phyloP scores from a whole-genome alignment of 2,888 invertebrate genomes.

The Latrodectus hesperus region DNA sequence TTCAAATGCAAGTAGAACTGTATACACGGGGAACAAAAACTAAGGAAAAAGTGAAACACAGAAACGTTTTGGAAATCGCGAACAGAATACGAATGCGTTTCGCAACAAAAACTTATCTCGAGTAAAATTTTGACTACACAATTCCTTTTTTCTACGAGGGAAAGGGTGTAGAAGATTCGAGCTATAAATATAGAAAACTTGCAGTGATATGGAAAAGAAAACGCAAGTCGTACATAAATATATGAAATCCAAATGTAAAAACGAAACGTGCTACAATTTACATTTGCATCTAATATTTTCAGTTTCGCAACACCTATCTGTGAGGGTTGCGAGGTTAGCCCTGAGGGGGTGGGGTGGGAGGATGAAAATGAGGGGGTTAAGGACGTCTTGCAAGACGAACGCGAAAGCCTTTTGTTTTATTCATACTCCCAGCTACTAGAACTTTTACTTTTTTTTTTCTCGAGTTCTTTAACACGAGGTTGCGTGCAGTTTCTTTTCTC shows the following conservation, averaged over 20 bases:
- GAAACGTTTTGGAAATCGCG: too few relatives aligned
- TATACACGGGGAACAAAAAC: too few relatives aligned
- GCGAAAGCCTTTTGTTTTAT: constrained; percentile 3
- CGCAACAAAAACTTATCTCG: too few relatives aligned
- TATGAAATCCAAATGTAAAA: constrained; percentile 2
- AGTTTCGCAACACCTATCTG: not conserved
- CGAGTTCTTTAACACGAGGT: not conserved
- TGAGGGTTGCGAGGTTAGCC: not conserved
- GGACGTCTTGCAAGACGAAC: not conserved
- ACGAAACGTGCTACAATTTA: constrained; percentile 8
- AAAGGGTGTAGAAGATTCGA: not conserved
- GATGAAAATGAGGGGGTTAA: not conserved
- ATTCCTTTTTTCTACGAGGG: not conserved
- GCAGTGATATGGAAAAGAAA: not conserved
- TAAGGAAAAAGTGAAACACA: too few relatives aligned
- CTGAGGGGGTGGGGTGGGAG: not conserved
- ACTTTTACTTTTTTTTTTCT: constrained; percentile 5
- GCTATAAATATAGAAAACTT: too few relatives aligned
- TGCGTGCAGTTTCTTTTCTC: not conserved
- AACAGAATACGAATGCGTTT: too few relatives aligned
- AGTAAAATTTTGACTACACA: not conserved
- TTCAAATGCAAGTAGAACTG: too few relatives aligned
- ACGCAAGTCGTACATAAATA: not conserved
- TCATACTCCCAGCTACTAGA: not conserved
- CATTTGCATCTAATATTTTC: constrained; percentile 7